Conservation (phyloP, 2,888 invertebrate species). For the Creontiades dilutus region DNA sequence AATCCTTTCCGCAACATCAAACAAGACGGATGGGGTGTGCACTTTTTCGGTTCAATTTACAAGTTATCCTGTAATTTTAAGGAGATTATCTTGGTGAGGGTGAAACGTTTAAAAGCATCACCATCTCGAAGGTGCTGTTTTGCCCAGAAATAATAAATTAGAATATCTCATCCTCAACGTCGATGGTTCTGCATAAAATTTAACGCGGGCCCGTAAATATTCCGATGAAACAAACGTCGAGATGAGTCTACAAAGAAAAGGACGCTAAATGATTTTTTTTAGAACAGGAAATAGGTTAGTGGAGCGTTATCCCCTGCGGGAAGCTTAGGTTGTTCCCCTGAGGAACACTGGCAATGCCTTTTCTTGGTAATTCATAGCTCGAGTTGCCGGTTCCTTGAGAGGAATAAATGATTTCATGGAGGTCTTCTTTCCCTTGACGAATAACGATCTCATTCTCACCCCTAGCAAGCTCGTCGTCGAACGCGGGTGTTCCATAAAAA, state of each 20-base stretch:
- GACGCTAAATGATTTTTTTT: slow-evolving; percentile 30
- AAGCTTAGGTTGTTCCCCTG: neutral
- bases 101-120: no score
- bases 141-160: neutral
- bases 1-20: no score
- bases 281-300: slow-evolving; percentile 21
- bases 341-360: neutral
- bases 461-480: neutral
- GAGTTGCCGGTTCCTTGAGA: slow-evolving; percentile 28
- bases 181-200: slow-evolving; percentile 13
- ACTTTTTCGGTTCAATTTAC: no score
- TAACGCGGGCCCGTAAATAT: slow-evolving; percentile 13
- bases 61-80: neutral
- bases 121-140: no score
- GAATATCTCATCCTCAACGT: slow-evolving; percentile 8
- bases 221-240: neutral
- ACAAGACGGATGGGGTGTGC: no score
- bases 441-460: neutral
- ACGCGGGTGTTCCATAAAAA: neutral
- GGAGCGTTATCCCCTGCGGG: slow-evolving; percentile 21
- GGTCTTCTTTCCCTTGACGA: neutral
- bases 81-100: neutral
- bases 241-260: slow-evolving; percentile 3
- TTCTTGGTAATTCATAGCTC: slow-evolving; percentile 24
- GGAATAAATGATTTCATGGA: slow-evolving; percentile 36